These are phyloP conservation scores for Sciurus carolinensis DNA, from an alignment of 2,797 vertebrate species.

Conservation along the genomic window DNA sequence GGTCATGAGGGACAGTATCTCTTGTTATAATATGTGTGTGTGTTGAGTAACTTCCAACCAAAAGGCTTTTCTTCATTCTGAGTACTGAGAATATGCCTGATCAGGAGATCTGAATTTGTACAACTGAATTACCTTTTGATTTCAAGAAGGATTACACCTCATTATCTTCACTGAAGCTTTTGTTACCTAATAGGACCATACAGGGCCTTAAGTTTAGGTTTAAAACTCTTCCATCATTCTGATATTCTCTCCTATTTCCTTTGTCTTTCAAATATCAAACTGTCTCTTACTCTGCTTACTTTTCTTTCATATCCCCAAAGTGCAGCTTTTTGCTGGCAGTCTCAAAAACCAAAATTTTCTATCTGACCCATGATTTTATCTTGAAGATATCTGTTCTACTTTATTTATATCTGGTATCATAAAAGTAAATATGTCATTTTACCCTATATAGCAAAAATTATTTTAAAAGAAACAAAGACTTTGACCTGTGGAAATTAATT, in stretches of 20 bases:
- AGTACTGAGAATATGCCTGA: not conserved
- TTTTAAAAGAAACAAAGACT: slow-evolving; percentile 58
- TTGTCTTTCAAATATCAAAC: slow-evolving; percentile 59
- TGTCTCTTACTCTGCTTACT: not conserved
- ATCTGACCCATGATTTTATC: not conserved
- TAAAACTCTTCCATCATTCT: slow-evolving; percentile 1
- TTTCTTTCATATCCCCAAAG: not conserved
- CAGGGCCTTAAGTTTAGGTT: not conserved
- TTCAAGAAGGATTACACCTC: slow-evolving; percentile 19
- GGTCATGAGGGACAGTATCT: not conserved
- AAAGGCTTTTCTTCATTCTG: not conserved
- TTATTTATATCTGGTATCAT: slow-evolving; percentile 45
- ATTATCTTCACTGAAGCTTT: not conserved
- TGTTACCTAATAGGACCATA: not conserved
- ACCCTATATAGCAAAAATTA: slow-evolving; percentile 41
- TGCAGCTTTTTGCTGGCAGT: not conserved
- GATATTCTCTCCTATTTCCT: not conserved
- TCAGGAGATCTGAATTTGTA: not conserved
- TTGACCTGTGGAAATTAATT: slow-evolving; percentile 39
- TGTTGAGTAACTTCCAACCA: not conserved
- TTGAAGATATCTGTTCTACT: slow-evolving; percentile 33
- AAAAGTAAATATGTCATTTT: slow-evolving; percentile 41
- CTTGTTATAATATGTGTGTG: not conserved
- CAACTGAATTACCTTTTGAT: not conserved
- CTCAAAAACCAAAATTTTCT: slow-evolving; percentile 38